Base-by-base conservation (phyloP, 2,888 invertebrate genomes). In the Stenichneumon culpator region DNA sequence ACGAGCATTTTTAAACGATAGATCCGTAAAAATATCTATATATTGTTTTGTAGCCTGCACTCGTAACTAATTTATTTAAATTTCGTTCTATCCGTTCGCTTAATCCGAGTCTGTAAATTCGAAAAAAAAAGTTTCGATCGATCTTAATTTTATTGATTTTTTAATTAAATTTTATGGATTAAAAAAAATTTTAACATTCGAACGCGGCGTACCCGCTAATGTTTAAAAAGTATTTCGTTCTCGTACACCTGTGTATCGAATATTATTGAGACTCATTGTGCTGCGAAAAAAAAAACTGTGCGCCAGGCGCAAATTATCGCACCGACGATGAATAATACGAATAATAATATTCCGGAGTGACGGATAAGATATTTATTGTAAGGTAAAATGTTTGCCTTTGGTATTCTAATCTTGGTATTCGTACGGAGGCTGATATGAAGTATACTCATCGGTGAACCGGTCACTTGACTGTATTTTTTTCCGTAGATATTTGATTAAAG, bases 311-410 rank as follows among this genome's bases (percentile, higher is more conserved):
- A 22, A 19, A 70, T 28, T 69, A 67, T 70, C 82, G 79, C 68
- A 84, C 85, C 69, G 70, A 88, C 81, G 86, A 87, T 67, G 89
- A 44, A 44, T 44, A 14, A 14, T 44, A 44, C 44, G 44, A 44
- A 44, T 54, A 54, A 19, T 57, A 57, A 22, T 88, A 87, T 90
- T 90, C 60, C 84, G 86, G 87, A 84, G 87, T 80, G 83, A 75
- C 5, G 87, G 87, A 89, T 89, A 84, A 88, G 86, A 73, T 89
- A 89, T 89, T 90, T 67, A 87, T 89, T 79, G 81, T 87, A 84
- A 89, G 89, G 86, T 89, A 89, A 14, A 44, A 87, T 88, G 81
- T 89, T 28, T 90, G 88, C 84, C 88, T 90, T 89, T 87, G 86
- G n/a, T 88, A 88, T 79, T 79, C 84, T 82, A 86, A 89, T 88